Base-by-base conservation (phyloP, 2,888 invertebrate species). In the Macaria liturata region DNA sequence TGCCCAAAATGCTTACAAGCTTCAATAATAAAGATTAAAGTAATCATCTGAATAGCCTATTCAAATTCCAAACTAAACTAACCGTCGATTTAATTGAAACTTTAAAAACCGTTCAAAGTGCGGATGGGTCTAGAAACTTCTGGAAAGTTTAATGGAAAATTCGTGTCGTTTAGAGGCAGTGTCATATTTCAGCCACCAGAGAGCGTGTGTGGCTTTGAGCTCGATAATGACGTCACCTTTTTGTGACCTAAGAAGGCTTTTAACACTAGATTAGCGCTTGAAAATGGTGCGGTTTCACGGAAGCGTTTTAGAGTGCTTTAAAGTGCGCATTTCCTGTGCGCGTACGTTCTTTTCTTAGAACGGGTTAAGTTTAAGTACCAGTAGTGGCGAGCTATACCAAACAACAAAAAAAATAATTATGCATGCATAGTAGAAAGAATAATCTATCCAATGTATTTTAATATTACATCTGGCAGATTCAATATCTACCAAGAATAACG, bases 101-200 rank as follows among this genome's bases (percentile, higher is more conserved):
- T 59, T 64, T 57, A 47, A 45, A 50, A 49, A 54, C 52, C 55
- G 57, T 59, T 59, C n/a, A 46, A 62, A 45, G 52, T 49, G 52
- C 57, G 48, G 40, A 59, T 56, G 49, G 46, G 53, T 46, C 40
- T 32, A 45, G 43, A 54, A 55, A 59, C 40, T 58, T 49, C 46
- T 42, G 34, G 47, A 55, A 65, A 55, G 62, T 66, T 66, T 65
- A 69, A 71, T 71, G 67, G 68, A 59, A 50, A 61, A 62, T 46
- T 52, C 65, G 45, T 70, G 70, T 71, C 51, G 51, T 37, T 57
- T 45, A 46, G 44, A 32, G 44, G 32, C 42, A 46, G 46, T 54
- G 49, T 59, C 57, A 62, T 64, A 64, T 64, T 63, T 59, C 59
- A 56, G 34, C 44, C 37, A 32, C 3, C 43, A n/a, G 31, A 52